Evolutionary conservation across 2,797 vertebrate genomes (phyloP), one percentile per base, ranked within the genome.

Genomic region (Diceros bicornis): DNA sequence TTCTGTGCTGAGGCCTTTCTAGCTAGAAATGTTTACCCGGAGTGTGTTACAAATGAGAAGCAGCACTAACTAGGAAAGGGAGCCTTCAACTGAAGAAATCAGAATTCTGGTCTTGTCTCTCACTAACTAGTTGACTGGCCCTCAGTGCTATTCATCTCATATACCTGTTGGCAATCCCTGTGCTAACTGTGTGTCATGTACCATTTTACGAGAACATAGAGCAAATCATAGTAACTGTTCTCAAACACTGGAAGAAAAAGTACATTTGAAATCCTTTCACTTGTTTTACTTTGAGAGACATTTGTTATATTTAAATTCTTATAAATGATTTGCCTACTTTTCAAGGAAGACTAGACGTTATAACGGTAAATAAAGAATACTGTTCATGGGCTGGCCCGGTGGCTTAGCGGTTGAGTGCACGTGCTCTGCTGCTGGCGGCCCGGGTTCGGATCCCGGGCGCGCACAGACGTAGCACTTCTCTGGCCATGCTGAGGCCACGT

Each of bases 281-380:
- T 87, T 82, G 89, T 86, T 74, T 83, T 50, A 61, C 29, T 86
- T 69, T 25, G 37, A 93, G 20, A 92, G 47, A 37, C 7, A 27
- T n/a, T 20, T 29, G 9, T 83, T 83, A 17, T 64, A 55, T 32
- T 79, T 96, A 86, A 89, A 68, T 78, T 87, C 44, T 90, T 77
- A 66, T 34, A 71, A 93, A 68, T 71, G 7, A 82, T 50, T 86
- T 88, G 41, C 61, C 50, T 74, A 6, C 61, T 79, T 91, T 77
- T 71, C 44, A 94, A 93, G 52, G 66, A 93, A 64, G 3, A 77
- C 7, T 18, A 55, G 50, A 81, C 16, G 14, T 55, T 71, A 3
- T 68, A 74, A 83, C 55, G 23, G 21, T 61, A 68, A 64, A 50
- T 66, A 89, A 91, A 89, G 25, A 91, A 82, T 59, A 68, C 10